These are phyloP conservation scores for Drosophila parvula DNA, from an alignment of 1,140 invertebrate genomes.

Conservation along the genomic window DNA sequence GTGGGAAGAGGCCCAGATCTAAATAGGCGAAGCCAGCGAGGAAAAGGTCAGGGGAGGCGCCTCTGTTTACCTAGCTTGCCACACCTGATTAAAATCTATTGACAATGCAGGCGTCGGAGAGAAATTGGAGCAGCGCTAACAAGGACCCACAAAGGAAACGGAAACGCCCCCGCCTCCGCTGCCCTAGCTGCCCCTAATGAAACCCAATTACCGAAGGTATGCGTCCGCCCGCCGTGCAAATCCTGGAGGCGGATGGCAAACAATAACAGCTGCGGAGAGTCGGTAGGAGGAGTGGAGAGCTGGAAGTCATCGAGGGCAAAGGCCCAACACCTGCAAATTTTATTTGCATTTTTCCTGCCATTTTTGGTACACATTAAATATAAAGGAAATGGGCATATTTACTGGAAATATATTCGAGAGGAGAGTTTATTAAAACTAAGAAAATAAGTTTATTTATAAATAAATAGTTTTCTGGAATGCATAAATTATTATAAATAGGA, in stretches of 20 bases:
- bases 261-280: slow-evolving; percentile 68
- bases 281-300: neutral
- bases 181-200: slow-evolving; percentile 45
- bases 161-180: slow-evolving; percentile 18
- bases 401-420: neutral
- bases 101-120: slow-evolving; percentile 51
- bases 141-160: slow-evolving; percentile 54
- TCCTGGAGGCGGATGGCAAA: slow-evolving; percentile 50
- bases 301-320: slow-evolving; percentile 25
- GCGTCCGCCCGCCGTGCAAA: slow-evolving; percentile 20
- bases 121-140: slow-evolving; percentile 69
- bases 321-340: slow-evolving; percentile 66
- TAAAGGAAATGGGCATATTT: slow-evolving; percentile 18
- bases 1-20: slow-evolving; percentile 42
- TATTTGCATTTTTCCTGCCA: slow-evolving; percentile 71
- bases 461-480: neutral
- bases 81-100: slow-evolving; percentile 83
- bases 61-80: slow-evolving; percentile 73
- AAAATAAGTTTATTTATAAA: neutral
- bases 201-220: slow-evolving; percentile 66
- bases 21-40: slow-evolving; percentile 26
- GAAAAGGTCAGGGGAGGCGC: slow-evolving; percentile 9
- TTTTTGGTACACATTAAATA: slow-evolving; percentile 18
- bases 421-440: neutral
- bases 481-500: too few species aligned